Evolutionary conservation across 1,140 invertebrate species (phyloP).

Genomic region (Zeugodacus cucurbitae): DNA sequence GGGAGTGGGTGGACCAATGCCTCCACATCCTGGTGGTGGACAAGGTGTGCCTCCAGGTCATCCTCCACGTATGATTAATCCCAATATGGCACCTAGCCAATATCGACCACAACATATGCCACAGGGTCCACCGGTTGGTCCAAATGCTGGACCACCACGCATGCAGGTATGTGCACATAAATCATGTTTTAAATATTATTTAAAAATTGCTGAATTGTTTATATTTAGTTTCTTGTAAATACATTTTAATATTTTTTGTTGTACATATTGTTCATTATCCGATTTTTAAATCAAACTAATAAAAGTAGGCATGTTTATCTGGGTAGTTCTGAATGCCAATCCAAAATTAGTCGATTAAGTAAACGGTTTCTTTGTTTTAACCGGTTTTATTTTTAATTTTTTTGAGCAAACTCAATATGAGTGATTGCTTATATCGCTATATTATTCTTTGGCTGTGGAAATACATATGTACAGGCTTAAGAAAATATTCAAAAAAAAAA

Average conservation of each 20-base stretch:
- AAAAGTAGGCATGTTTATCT: constrained; percentile 47
- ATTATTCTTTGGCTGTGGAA: too few species aligned
- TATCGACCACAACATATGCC: constrained; percentile 65
- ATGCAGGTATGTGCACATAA: constrained; percentile 59
- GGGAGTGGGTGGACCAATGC: constrained; percentile 54
- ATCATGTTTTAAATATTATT: neutral
- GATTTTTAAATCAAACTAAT: too few species aligned
- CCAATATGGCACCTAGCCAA: constrained; percentile 60
- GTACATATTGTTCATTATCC: too few species aligned
- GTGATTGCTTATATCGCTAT: too few species aligned
- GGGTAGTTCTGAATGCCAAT: constrained; percentile 66
- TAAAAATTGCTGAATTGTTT: neutral
- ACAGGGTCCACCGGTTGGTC: constrained; percentile 65
- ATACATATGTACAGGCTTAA: too few species aligned
- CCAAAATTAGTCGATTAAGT: constrained; percentile 41
- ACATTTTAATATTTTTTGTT: too few species aligned
- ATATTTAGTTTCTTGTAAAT: neutral
- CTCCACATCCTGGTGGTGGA: constrained; percentile 66
- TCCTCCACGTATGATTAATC: constrained; percentile 74
- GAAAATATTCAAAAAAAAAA: too few species aligned
- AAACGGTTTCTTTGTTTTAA: neutral
- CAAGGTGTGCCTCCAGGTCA: constrained; percentile 68
- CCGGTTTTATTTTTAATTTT: neutral
- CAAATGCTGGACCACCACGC: constrained; percentile 61
- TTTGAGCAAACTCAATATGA: too few species aligned